These are phyloP conservation scores for Dicaeum eximium DNA, from an alignment of 2,113 vertebrate species.

Conservation along the genomic window DNA sequence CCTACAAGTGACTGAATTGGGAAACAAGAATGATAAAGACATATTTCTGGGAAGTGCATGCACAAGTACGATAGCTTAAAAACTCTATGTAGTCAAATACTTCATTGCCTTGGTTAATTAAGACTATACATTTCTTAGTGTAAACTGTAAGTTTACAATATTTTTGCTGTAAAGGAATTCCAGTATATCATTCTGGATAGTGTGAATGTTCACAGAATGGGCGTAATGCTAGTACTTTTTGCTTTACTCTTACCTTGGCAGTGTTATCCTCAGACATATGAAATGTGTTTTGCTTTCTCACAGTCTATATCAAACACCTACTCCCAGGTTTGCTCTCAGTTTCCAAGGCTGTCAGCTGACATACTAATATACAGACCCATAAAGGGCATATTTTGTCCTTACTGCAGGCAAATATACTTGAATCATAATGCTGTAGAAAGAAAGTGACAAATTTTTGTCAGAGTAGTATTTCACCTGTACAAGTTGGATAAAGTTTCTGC, in stretches of 20 bases:
- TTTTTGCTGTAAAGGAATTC: background rate
- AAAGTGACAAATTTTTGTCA: background rate
- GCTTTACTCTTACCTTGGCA: conserved; percentile 6
- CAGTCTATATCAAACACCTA: conserved; percentile 29
- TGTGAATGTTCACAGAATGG: background rate
- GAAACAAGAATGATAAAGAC: conserved; percentile 3
- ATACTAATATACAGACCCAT: conserved; percentile 18
- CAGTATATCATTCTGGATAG: background rate
- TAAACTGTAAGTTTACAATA: background rate
- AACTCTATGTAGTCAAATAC: background rate
- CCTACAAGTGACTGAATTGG: background rate
- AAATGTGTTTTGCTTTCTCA: conserved; percentile 20
- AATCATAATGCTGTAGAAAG: background rate
- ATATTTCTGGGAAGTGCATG: background rate
- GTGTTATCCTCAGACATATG: conserved; percentile 16
- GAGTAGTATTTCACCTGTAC: background rate
- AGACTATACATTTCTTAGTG: background rate
- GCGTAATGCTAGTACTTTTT: background rate
- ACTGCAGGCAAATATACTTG: conserved; percentile 4
- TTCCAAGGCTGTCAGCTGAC: conserved; percentile 30
- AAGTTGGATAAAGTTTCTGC: background rate
- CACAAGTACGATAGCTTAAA: background rate
- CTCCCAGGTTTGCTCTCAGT: conserved; percentile 20
- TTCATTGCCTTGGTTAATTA: conserved; percentile 17
- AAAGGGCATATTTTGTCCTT: conserved; percentile 7